phyloP scores from a whole-genome alignment of 2,888 invertebrate species.

The Automeris io region DNA sequence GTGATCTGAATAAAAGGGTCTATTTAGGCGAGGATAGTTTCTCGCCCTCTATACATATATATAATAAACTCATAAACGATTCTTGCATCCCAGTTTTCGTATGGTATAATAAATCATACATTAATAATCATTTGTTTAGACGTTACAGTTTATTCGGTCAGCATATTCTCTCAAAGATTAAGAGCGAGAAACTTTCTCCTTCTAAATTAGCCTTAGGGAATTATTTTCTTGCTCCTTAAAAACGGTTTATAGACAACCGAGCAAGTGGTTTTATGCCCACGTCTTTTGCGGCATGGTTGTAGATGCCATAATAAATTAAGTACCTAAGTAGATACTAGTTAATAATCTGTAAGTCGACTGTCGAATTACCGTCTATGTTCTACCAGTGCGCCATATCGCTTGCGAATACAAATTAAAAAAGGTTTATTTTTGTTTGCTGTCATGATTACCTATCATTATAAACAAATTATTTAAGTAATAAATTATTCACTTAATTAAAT shows the following conservation, averaged over 20 bases:
- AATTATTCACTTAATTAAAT: slow-evolving; percentile 51
- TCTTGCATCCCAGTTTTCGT: too few relatives aligned
- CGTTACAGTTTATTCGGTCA: too few relatives aligned
- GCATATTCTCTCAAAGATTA: too few relatives aligned
- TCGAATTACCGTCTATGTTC: slow-evolving; percentile 25
- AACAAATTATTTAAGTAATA: slow-evolving; percentile 11
- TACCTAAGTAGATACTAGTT: slow-evolving; percentile 31
- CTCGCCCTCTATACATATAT: too few relatives aligned
- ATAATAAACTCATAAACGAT: too few relatives aligned
- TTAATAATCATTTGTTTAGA: too few relatives aligned
- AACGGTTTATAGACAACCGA: neutral
- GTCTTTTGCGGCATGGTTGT: slow-evolving; percentile 28
- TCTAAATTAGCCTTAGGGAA: too few relatives aligned
- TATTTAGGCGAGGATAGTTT: too few relatives aligned
- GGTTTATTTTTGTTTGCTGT: neutral
- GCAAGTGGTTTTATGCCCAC: slow-evolving; percentile 2
- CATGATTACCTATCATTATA: neutral
- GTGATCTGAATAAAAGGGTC: too few relatives aligned
- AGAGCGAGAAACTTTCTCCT: too few relatives aligned
- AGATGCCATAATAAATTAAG: slow-evolving; percentile 33
- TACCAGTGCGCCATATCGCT: slow-evolving; percentile 15
- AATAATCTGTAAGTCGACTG: slow-evolving; percentile 26
- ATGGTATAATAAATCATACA: too few relatives aligned
- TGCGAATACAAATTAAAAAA: slow-evolving; percentile 1
- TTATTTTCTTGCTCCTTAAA: neutral